These are phyloP conservation scores for Vandiemenella viatica DNA, from an alignment of 2,888 invertebrate genomes.

Conservation along the genomic window DNA sequence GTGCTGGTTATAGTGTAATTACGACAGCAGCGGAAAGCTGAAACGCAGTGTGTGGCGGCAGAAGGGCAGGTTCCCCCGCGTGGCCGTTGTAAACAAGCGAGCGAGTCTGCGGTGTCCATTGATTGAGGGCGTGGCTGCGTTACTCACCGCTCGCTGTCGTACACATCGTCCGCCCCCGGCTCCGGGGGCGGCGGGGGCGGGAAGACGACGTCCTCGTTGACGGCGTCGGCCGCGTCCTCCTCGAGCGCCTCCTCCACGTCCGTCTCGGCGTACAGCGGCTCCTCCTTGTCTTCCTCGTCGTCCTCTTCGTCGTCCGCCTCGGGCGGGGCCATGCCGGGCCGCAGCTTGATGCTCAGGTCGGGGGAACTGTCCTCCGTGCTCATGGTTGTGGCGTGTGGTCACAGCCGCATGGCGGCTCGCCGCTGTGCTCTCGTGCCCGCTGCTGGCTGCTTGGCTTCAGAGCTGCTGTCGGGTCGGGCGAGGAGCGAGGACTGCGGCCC, in stretches of 20 bases:
- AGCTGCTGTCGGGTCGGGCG: too few species aligned
- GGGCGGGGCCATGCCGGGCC: constrained; percentile 24
- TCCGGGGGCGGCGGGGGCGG: constrained; percentile 23
- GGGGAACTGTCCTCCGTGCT: constrained; percentile 63
- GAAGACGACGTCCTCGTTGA: constrained; percentile 23
- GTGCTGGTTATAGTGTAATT: too few species aligned
- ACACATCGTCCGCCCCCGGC: background rate
- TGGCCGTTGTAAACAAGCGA: too few species aligned
- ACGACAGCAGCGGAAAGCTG: too few species aligned
- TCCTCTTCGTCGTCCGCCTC: background rate
- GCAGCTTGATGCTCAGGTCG: constrained; percentile 68
- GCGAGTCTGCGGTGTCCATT: too few species aligned
- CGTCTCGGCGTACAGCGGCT: constrained; percentile 68
- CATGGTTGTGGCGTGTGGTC: background rate
- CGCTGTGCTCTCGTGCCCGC: too few species aligned
- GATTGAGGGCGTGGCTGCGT: too few species aligned
- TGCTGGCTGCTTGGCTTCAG: too few species aligned
- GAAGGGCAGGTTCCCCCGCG: too few species aligned
- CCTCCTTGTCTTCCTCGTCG: background rate
- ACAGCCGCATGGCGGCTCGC: background rate
- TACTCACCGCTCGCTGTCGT: too few species aligned
- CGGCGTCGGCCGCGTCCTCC: constrained; percentile 6
- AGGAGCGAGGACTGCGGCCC: background rate
- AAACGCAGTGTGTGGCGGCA: too few species aligned
- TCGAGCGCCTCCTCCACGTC: constrained; percentile 57